phyloP scores from a whole-genome alignment of 2,797 vertebrate species.

The Ataeniobius toweri region DNA sequence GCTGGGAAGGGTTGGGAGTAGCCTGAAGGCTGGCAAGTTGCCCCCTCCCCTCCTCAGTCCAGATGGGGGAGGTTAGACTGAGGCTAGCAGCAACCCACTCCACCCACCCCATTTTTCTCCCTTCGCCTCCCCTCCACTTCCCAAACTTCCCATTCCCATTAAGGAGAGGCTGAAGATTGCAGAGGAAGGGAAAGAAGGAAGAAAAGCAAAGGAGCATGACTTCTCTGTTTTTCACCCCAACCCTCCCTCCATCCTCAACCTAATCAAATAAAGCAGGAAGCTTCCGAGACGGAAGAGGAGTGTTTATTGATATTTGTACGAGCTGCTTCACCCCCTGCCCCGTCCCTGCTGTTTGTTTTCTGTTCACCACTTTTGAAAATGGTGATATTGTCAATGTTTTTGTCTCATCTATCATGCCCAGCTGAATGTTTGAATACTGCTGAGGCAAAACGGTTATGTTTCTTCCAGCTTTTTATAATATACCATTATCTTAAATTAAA shows the following conservation, averaged over 20 bases:
- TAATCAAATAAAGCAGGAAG: slow-evolving; percentile 99
- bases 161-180: slow-evolving; percentile 88
- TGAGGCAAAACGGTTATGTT: slow-evolving; percentile 34
- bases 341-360: slow-evolving; percentile 75
- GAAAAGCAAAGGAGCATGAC: slow-evolving; percentile 97
- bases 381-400: slow-evolving; percentile 53
- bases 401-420: slow-evolving; percentile 25
- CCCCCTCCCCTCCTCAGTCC: slow-evolving; percentile 83
- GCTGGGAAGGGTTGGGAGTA: slow-evolving; percentile 99
- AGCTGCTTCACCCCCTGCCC: slow-evolving; percentile 74
- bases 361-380: slow-evolving; percentile 57
- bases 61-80: slow-evolving; percentile 98
- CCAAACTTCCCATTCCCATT: slow-evolving; percentile 99
- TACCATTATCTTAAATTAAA: slow-evolving; percentile 64
- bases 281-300: slow-evolving; percentile 96
- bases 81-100: slow-evolving; percentile 89
- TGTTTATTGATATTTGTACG: slow-evolving; percentile 93
- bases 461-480: slow-evolving; percentile 37
- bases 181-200: slow-evolving; percentile 92
- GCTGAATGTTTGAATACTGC: slow-evolving; percentile 38
- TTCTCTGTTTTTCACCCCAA: slow-evolving; percentile 89
- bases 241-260: slow-evolving; percentile 76
- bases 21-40: slow-evolving; percentile 98
- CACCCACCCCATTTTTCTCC: slow-evolving; percentile 30
- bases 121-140: slow-evolving; percentile 52